phyloP scores from a whole-genome alignment of 1,140 invertebrate species.

The Drosophila guanche region DNA sequence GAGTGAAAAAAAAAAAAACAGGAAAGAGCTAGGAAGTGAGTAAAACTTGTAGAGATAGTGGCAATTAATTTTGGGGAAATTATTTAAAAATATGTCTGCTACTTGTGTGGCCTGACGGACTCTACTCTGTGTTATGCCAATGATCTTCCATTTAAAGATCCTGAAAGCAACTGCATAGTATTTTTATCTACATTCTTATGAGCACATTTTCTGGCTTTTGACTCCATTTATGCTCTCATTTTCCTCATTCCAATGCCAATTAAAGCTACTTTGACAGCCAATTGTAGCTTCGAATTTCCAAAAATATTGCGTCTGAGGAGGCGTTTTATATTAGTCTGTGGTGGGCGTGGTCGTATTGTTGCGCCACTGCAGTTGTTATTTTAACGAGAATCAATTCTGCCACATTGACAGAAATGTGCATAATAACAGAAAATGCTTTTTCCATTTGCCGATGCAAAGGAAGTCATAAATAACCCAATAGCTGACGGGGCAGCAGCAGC shows the following conservation, averaged over 20 bases:
- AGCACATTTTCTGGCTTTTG: slow-evolving; percentile 38
- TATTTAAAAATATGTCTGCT: no score
- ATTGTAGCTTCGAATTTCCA: neutral
- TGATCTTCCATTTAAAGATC: slow-evolving; percentile 11
- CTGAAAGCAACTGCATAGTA: slow-evolving; percentile 9
- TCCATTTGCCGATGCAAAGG: slow-evolving; percentile 67
- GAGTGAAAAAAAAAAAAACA: neutral
- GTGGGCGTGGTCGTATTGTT: slow-evolving; percentile 45
- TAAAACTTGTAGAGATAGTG: slow-evolving; percentile 23
- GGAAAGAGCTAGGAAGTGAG: neutral
- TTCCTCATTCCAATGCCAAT: neutral
- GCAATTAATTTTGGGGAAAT: slow-evolving; percentile 48
- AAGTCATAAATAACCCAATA: slow-evolving; percentile 75
- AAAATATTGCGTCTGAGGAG: slow-evolving; percentile 1
- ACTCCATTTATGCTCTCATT: slow-evolving; percentile 33
- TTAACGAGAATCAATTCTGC: slow-evolving; percentile 76
- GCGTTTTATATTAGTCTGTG: slow-evolving; percentile 2
- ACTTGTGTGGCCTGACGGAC: no score
- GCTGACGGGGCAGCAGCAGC: slow-evolving; percentile 63
- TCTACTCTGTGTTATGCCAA: no score
- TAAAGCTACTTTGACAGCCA: slow-evolving; percentile 7
- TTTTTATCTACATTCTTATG: slow-evolving; percentile 36
- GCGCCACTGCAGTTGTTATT: slow-evolving; percentile 52
- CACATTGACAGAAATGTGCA: slow-evolving; percentile 72
- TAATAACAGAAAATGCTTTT: slow-evolving; percentile 61